Evolutionary conservation across 2,797 vertebrate genomes (phyloP), one percentile per base, ranked within the genome.

Genomic region (Notoglanidium macrostoma): DNA sequence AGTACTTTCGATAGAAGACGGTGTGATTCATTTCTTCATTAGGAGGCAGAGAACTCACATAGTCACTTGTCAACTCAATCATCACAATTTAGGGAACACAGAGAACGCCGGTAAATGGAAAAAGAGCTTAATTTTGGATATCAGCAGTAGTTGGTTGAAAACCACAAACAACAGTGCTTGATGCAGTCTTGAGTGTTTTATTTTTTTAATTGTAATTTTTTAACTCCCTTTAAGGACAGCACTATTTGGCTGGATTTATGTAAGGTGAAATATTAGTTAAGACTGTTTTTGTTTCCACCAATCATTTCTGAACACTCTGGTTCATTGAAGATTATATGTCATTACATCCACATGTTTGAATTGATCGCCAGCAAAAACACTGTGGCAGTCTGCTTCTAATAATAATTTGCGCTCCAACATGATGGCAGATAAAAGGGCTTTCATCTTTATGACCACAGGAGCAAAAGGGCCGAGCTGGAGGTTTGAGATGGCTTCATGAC

Each of bases 311-410:
- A 92, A 93, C 51, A 11, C 84, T 83, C 78, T 78, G 88, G 90
- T 91, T 95, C 91, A 83, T 91, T 83, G 84, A 87, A 61, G 88
- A 92, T 92, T 92, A 92, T 88, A 93, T 92, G 91, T 91, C 88
- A 93, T 93, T 93, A 90, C 93, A 90, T 91, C 91, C 91, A 93
- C 91, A 93, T 89, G 89, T 92, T 92, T 91, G 91, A 90, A 90
- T 92, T 92, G 90, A 93, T 94, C 90, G 94, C 93, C 94, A 94
- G 92, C 88, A 92, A 92, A 94, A 94, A 92, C 91, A 94, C 91
- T 92, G 86, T 89, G 89, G 92, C 92, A 91, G 92, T 93, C 93
- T 95, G 95, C 91, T 95, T 95, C 91, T 94, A 92, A 95, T 94
- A 93, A 95, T 92, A 90, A 92, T 90, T 92, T 89, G 89, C 85